Conservation (phyloP, 2,888 invertebrate genomes). For the Ischnura elegans region DNA sequence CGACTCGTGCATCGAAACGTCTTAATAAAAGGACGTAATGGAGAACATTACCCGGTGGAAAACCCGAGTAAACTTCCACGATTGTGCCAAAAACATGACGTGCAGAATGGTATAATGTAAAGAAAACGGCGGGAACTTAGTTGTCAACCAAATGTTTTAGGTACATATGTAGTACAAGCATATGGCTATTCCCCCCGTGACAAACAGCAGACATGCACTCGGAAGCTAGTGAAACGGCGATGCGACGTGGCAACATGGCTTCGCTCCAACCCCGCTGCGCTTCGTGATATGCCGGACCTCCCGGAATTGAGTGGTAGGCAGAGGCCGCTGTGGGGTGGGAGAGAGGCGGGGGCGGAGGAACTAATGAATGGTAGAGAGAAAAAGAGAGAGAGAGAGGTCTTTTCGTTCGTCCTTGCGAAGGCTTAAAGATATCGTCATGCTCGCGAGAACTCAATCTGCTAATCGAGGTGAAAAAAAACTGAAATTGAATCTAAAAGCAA, state of each 20-base stretch:
- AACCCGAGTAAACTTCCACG: too few relatives aligned
- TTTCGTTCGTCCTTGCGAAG: neutral
- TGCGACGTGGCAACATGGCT: constrained; percentile 48
- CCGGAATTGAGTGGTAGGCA: constrained; percentile 63
- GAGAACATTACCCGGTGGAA: too few relatives aligned
- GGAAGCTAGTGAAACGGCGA: constrained; percentile 53
- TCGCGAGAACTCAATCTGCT: too few relatives aligned
- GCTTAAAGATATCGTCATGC: neutral
- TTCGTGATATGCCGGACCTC: constrained; percentile 51
- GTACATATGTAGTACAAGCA: too few relatives aligned
- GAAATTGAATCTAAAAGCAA: too few relatives aligned
- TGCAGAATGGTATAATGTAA: too few relatives aligned
- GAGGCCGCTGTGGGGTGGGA: neutral
- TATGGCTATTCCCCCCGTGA: neutral
- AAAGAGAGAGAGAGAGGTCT: neutral
- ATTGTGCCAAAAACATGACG: too few relatives aligned
- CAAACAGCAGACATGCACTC: neutral
- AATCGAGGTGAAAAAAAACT: too few relatives aligned
- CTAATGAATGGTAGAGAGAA: neutral
- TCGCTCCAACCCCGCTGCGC: neutral
- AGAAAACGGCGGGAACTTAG: too few relatives aligned
- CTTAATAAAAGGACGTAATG: too few relatives aligned
- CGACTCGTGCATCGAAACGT: too few relatives aligned
- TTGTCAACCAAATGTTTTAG: too few relatives aligned
- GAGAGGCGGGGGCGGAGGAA: neutral